Percentiles rank a stretch among this genome's conserved stretches.
These are phyloP conservation scores for Lutraria lutraria DNA, from an alignment of 2,888 invertebrate species.

Conservation along the genomic window DNA sequence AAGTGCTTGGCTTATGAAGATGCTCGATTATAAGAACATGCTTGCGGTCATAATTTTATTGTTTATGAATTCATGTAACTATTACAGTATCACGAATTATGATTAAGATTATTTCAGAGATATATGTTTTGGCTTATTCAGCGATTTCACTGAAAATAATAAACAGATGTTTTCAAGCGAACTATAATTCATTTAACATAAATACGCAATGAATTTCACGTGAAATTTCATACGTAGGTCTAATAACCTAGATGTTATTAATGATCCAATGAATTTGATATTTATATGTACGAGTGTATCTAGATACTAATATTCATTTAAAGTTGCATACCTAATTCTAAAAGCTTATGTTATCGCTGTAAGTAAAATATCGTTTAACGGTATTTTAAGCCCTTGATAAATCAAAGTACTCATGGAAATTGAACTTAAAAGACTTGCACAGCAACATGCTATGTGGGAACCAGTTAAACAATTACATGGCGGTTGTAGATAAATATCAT, in stretches of 20 bases:
- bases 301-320: too few species aligned
- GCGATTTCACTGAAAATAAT: not conserved
- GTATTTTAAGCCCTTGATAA: too few species aligned
- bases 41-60: not conserved
- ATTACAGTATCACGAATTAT: not conserved
- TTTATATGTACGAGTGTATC: not conserved
- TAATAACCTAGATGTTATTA: not conserved
- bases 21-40: not conserved
- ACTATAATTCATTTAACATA: not conserved
- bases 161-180: not conserved
- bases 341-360: too few species aligned
- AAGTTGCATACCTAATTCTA: too few species aligned
- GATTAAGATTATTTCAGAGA: not conserved
- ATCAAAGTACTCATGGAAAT: too few species aligned
- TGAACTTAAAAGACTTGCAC: too few species aligned
- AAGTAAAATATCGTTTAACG: too few species aligned
- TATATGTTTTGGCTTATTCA: not conserved
- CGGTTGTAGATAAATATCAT: too few species aligned
- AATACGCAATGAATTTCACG: not conserved
- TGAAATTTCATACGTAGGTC: not conserved
- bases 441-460: too few species aligned
- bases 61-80: not conserved
- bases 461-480: too few species aligned
- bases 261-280: not conserved
- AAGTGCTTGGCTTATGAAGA: not conserved